Evolutionary conservation across 2,888 invertebrate genomes (phyloP), one percentile per base, ranked within the genome.

Genomic region (Phalangium opilio): DNA sequence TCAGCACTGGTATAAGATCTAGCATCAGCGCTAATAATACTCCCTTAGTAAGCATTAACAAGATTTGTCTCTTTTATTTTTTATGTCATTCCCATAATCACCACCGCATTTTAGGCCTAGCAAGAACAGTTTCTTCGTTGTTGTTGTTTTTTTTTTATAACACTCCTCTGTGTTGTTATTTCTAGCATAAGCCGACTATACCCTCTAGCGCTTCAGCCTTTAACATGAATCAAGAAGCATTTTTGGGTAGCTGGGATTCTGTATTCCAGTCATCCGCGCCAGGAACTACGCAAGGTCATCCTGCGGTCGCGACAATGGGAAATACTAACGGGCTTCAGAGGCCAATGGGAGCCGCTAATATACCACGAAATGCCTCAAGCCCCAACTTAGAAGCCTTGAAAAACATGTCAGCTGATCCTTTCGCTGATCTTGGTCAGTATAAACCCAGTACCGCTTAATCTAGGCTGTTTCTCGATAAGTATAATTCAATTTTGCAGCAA

Each of bases 311-410:
- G 11, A 19, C 8, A 40, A 41, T 18, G 38, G 33, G 27, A 44
- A 50, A 14, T 18, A 34, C 27, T 27, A 27, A 27, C 27, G 27
- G 27, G 4, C 8, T 27, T 7, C 49, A 44, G 10, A 43, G 54
- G 43, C 27, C 27, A 7, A 15, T 52, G 8, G 39, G 33, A 15
- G 18, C 50, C n/a, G 52, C 49, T 3, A 45, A 41, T 17, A 51
- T 50, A 19, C 52, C 50, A 10, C 42, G 57, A 19, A 57, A 57
- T 55, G 51, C 57, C 34, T 57, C 57, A 8, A 57, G 57, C 10
- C 57, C 57, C 7, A 57, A 57, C 43, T 48, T 57, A 19, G 54
- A 54, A 41, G 50, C 54, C 11, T 27, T 50, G 10, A 46, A 50
- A 19, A 20, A 14, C 10, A 52, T 53, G 35, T 45, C 54, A 14